Base-by-base conservation (phyloP, 1,140 invertebrate species). In the Alviniconcha marisindica region DNA sequence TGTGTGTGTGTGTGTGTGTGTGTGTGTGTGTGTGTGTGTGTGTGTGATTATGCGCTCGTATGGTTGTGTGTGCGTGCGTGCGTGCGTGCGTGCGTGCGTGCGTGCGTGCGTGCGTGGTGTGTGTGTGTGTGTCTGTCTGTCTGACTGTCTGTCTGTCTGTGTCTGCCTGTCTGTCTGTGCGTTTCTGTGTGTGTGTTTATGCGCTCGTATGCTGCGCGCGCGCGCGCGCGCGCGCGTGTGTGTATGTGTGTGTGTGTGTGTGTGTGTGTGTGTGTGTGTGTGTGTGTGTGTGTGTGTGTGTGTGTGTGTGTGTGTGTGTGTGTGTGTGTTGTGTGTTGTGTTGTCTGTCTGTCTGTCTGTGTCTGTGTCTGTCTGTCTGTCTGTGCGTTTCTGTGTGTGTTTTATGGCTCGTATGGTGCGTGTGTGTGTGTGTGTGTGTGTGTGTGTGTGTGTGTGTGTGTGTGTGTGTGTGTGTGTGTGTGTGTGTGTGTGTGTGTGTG, bases 131-230 rank as follows among this genome's bases (percentile, higher is more conserved):
- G 28, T 71, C 1, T 28, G 38, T 81, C 31, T 69, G 44, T 82
- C 38, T 74, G 14, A 48, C 66, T 73, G 28, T 73, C 66, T 82
- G 28, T 73, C 69, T 82, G 21, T 74, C n/a, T 71, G 31, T 71
- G 5, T 71, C 24, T 71, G 66, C 14, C 66, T 71, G 7, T 71
- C 1, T 38, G 4, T 71, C 66, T 71, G 0, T 71, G 1, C 56
- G 56, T 60, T 2, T n/a, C 56, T 60, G 28, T 33, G 31, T 36
- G 15, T 10, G 15, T 1, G 18, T 36, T 15, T 15, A 14, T 0
- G 28, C 31, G 0, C 18, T 71, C 36, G 15, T 71, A 21, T 66
- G 60, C 14, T 66, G 21, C 31, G n/a, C 31, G 14, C n/a, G 28
- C 48, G 10, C 21, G 21, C 4, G 56, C 21, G 21, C 21, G 15